Base-by-base conservation (phyloP, 2,113 vertebrate genomes). In the Phylloscopus trochilus region DNA sequence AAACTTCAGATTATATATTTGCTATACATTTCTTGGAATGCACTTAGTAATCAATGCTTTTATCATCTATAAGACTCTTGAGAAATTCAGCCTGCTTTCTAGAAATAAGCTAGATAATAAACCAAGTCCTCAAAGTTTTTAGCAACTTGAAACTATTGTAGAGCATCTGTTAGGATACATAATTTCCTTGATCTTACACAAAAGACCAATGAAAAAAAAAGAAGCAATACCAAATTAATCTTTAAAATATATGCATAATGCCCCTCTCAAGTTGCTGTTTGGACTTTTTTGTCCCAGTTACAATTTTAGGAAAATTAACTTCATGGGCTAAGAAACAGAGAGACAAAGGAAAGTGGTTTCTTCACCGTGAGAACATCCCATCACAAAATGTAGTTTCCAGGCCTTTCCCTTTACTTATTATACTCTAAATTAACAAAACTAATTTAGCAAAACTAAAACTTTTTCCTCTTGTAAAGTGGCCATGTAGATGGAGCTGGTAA, bases 301-400 rank as follows among this genome's bases (percentile, higher is more conserved):
- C 3, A 62, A 37, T 37, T 64, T 74, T 37, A 72, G 43, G 20
- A 74, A 60, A 85, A 84, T 66, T 37, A 63, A 55, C 59, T 55
- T 56, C 35, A 68, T 79, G 30, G 13, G 13, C 41, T 55, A 70
- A 77, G 24, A 75, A 82, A 83, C 3, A 47, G 10, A 58, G 10
- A 68, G 17, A 60, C 17, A 81, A 70, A 43, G 4, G 27, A 6
- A 77, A 91, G 43, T 6, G 2, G 3, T 22, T 86, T 81, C 41
- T 74, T 60, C 16, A 24, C 14, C 0, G 0, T 39, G 31, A 81
- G 15, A 93, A 46, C 2, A 59, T 39, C 11, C 5, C 28, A 67
- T 17, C 43, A 39, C 15, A 63, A 81, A 91, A 72, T 26, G 15
- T 35, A 30, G 14, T 46, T 44, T 59, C 33, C 55, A 79, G 68